Percentiles rank a stretch among this genome's conserved stretches.
These are phyloP conservation scores for Sebastes trivittatus DNA, from an alignment of 2,797 vertebrate species.

Conservation along the genomic window DNA sequence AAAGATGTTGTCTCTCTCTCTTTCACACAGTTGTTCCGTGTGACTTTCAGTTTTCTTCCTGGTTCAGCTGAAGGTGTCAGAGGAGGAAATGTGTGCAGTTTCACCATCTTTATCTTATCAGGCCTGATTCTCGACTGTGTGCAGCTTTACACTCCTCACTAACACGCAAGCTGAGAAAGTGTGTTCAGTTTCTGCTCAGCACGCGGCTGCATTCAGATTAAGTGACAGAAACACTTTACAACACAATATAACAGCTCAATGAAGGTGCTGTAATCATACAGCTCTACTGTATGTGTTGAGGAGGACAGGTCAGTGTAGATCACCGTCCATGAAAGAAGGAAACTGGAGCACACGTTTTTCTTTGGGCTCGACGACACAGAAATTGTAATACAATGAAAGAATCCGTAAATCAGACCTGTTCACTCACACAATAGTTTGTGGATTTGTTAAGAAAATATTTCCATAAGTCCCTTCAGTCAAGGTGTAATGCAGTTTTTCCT, in stretches of 20 bases:
- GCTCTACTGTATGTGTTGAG: neutral
- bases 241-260: neutral
- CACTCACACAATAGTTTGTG: neutral
- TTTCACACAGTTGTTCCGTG: neutral
- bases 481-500: neutral
- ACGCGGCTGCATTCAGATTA: constrained; percentile 1
- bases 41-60: constrained; percentile 32
- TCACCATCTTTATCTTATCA: constrained; percentile 50
- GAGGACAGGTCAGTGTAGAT: neutral
- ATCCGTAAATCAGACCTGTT: neutral
- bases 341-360: neutral
- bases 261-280: neutral
- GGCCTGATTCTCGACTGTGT: neutral
- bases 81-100: constrained; percentile 25
- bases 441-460: neutral
- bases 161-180: constrained; percentile 6
- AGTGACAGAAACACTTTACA: constrained; percentile 1
- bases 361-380: neutral
- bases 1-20: neutral
- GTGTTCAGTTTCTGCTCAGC: constrained; percentile 11
- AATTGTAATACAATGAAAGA: neutral
- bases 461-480: no score
- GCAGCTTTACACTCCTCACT: constrained; percentile 14
- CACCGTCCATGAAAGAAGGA: neutral
- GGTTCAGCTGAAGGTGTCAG: constrained; percentile 48